Conservation (phyloP, 2,888 invertebrate genomes). For the Lathronympha strigana region DNA sequence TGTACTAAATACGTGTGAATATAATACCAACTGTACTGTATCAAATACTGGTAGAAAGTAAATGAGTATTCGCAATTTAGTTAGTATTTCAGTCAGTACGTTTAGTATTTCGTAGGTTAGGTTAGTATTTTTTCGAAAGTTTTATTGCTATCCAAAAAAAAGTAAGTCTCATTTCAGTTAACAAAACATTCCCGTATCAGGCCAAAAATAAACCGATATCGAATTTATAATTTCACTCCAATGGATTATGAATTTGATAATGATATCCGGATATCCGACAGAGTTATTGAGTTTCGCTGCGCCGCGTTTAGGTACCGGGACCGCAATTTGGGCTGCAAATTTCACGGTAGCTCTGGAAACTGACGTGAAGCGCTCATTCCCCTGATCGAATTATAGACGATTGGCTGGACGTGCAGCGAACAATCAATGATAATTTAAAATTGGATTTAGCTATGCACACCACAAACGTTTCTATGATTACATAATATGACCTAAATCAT, state of each 20-base stretch:
- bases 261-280: constrained; percentile 4
- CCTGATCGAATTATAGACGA: constrained; percentile 17
- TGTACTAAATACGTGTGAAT: no score
- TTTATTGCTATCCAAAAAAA: no score
- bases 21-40: no score
- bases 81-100: no score
- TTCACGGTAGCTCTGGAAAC: constrained; percentile 13
- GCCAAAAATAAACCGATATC: no score
- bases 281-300: not conserved
- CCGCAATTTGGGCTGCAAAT: constrained; percentile 26
- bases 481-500: no score
- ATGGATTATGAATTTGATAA: not conserved
- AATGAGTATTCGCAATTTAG: no score
- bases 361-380: constrained; percentile 12
- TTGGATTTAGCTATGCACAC: not conserved
- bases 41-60: no score
- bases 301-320: constrained; percentile 14
- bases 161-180: no score
- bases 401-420: constrained; percentile 6
- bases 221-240: not conserved
- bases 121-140: no score
- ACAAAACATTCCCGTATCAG: no score
- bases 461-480: not conserved
- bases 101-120: no score
- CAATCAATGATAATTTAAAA: not conserved